Percentiles rank a stretch among this genome's conserved stretches.
These are phyloP conservation scores for Syngnathus scovelli DNA, from an alignment of 2,113 vertebrate genomes.

Conservation along the genomic window DNA sequence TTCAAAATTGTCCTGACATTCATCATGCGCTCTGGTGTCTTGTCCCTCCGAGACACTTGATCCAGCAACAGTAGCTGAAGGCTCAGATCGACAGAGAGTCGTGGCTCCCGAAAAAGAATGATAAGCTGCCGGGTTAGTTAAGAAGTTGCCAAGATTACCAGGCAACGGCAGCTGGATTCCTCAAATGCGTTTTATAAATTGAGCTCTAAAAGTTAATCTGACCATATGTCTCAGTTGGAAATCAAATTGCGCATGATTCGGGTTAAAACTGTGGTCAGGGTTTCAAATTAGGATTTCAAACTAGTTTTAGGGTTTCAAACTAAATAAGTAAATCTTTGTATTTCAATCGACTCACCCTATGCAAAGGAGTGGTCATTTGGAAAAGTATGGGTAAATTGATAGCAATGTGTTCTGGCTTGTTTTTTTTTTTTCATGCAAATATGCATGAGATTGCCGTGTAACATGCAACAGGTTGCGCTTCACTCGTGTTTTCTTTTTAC, in stretches of 20 bases:
- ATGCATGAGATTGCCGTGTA: conserved; percentile 16
- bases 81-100: conserved; percentile 39
- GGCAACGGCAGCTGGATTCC: conserved; percentile 37
- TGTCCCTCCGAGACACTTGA: conserved; percentile 27
- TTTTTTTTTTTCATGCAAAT: conserved; percentile 10
- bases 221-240: conserved; percentile 41
- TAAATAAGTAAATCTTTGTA: neutral
- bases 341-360: neutral
- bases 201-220: conserved; percentile 44
- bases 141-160: conserved; percentile 31
- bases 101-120: conserved; percentile 37
- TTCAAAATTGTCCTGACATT: conserved; percentile 9
- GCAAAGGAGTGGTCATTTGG: conserved; percentile 25
- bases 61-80: conserved; percentile 10
- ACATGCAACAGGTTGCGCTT: conserved; percentile 18
- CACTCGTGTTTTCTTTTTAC: conserved; percentile 17
- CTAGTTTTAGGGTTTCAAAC: too few species aligned
- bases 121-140: conserved; percentile 45
- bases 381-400: conserved; percentile 34
- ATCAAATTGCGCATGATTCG: neutral
- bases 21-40: neutral
- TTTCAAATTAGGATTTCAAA: too few species aligned
- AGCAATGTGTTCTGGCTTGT: conserved; percentile 27
- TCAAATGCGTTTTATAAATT: conserved; percentile 35
- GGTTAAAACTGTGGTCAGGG: neutral